Conservation (phyloP, 2,888 invertebrate genomes). For the Erebia epiphron region DNA sequence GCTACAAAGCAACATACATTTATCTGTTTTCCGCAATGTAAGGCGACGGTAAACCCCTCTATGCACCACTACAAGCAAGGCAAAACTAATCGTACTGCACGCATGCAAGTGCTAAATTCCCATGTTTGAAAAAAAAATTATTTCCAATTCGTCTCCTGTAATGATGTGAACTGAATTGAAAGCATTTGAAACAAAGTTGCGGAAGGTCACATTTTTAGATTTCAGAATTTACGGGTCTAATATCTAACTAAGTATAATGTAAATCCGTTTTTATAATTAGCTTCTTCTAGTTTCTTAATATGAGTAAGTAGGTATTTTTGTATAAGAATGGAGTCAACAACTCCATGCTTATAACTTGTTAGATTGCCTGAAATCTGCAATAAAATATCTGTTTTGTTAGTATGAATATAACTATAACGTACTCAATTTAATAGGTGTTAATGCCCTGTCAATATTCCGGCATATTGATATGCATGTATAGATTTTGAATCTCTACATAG, state of each 20-base stretch:
- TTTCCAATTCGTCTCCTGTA: constrained; percentile 7
- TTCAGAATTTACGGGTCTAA: constrained; percentile 13
- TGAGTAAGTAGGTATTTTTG: too few species aligned
- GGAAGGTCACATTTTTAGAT: constrained; percentile 24
- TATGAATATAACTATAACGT: too few species aligned
- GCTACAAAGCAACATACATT: constrained; percentile 69
- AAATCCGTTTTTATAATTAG: too few species aligned
- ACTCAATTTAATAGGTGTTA: too few species aligned
- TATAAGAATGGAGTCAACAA: too few species aligned
- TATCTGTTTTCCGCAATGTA: constrained; percentile 63
- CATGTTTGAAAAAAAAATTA: constrained; percentile 2
- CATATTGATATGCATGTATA: too few species aligned
- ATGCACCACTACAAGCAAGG: constrained; percentile 27
- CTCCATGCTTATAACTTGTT: too few species aligned
- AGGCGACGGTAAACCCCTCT: constrained; percentile 39
- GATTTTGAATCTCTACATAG: too few species aligned
- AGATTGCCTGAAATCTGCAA: too few species aligned
- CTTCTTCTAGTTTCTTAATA: too few species aligned
- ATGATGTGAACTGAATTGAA: constrained; percentile 34
- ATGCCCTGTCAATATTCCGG: too few species aligned
- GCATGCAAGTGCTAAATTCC: constrained; percentile 23
- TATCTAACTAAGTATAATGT: neutral
- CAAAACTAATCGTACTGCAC: constrained; percentile 27
- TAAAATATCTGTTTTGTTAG: too few species aligned
- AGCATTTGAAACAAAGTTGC: constrained; percentile 34